Evolutionary conservation across 92 coral and sea anemone genomes (phyloP), one percentile per base, ranked within the genome.

Genomic region (Micromussa lordhowensis): DNA sequence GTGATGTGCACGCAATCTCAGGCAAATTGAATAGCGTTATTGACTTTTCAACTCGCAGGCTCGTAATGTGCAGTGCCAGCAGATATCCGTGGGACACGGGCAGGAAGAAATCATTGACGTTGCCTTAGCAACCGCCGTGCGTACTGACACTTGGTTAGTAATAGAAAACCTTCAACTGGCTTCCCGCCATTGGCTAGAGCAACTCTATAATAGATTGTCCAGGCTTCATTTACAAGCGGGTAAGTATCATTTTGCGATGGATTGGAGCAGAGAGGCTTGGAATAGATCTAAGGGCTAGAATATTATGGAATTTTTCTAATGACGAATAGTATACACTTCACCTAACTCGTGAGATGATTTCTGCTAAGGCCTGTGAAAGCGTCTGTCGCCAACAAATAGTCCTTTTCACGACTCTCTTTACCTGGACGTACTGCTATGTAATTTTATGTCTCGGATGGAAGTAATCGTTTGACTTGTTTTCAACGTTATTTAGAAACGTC

Each of bases 151-250:
- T 36, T 97, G 99, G 99, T 72, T 97, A 29, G 90, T 97, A 70
- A 94, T 97, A 40, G 98, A 97, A 79, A 95, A 94, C 74, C 98
- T 97, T 64, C 98, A 97, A 53, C 85, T 94, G 91, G 98, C 98
- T 68, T 85, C 97, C 75, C 84, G 91, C 4, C 88, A 82, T 36
- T 97, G 98, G 99, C 79, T 97, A 79, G 92, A 89, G 51, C 99
- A 97, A 82, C 94, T 97, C 80, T 97, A 95, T 81, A 93, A 91
- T 89, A 93, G 99, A 54, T 94, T 97, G 48, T 92, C 93, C 54
- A 92, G 99, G 81, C 94, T 97, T 69, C 99, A 92, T 68, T 78
- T 91, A 81, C 97, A 95, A 91, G 95, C 98, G n/a, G 98, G 98
- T 95, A 82, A 16, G 91, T 84, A 32, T 10, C 32, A 28, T 71